Evolutionary conservation across 2,888 invertebrate species (phyloP), one percentile per base, ranked within the genome.

Genomic region (Hypsopygia costalis): DNA sequence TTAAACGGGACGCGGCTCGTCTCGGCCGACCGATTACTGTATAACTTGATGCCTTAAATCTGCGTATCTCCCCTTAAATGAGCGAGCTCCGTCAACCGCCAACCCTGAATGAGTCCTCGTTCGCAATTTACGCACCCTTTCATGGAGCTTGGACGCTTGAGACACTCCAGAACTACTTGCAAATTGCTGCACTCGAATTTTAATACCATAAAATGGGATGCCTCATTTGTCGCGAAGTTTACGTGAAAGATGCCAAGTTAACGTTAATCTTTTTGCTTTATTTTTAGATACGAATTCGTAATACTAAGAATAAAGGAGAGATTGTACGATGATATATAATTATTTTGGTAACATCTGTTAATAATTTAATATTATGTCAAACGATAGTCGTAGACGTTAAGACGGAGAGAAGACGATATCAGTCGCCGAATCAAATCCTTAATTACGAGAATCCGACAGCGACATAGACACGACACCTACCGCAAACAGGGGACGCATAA

Each of bases 401-500:
- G 64, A 62, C 48, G 51, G 58, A 56, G 44, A 52, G 62, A 68
- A 69, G 69, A 79, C 69, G 69, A 80, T 76, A 73, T 75, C 68
- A 63, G 69, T 65, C 62, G 71, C 58, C 63, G 75, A 77, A 80
- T 80, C 78, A 78, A 80, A 82, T 81, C 78, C 82, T 83, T 87
- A 86, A 87, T 87, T 83, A 86, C 80, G 74, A 66, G 76, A 80
- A 80, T 83, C 83, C 77, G 69, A 78, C 69, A 67, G 69, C 76
- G 75, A 81, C 75, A 81, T 70, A 81, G 81, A 82, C 78, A 74
- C 75, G 77, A 80, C 78, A 82, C 75, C 79, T 73, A 76, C 86
- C 82, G 75, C 86, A 87, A 87, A 87, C 87, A 83, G 81, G 82
- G 86, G 81, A 81, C 83, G 86, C 86, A 87, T 88, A 87, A 87